These are phyloP conservation scores for Carposina sasakii DNA, from an alignment of 1,140 invertebrate species.

Conservation along the genomic window DNA sequence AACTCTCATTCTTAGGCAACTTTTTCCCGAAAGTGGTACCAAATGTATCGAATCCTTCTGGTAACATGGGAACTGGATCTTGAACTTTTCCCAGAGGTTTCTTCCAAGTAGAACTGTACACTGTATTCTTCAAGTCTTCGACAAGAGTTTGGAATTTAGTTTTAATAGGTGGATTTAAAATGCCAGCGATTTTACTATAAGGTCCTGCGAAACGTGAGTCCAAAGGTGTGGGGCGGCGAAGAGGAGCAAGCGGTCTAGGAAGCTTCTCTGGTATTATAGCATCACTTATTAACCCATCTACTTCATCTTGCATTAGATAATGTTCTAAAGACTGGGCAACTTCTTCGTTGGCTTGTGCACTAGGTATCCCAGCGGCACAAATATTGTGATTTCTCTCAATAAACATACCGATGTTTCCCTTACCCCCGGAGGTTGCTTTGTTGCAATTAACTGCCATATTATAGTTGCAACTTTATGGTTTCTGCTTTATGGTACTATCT, in stretches of 20 bases:
- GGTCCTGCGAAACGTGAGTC: conserved; percentile 22
- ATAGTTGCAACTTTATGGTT: too few species aligned
- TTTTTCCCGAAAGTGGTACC: conserved; percentile 48
- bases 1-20: conserved; percentile 21
- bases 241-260: conserved; percentile 24
- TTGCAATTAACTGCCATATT: too few species aligned
- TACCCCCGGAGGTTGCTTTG: conserved; percentile 14
- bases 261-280: conserved; percentile 33
- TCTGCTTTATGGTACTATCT: too few species aligned
- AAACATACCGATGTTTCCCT: conserved; percentile 27
- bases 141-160: conserved; percentile 54
- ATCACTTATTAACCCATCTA: conserved; percentile 44
- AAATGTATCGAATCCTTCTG: conserved; percentile 40
- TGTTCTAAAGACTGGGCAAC: conserved; percentile 31
- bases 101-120: conserved; percentile 58
- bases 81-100: conserved; percentile 41
- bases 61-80: conserved; percentile 49
- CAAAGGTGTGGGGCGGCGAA: conserved; percentile 13
- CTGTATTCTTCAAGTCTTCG: conserved; percentile 54
- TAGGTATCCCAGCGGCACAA: conserved; percentile 36
- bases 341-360: conserved; percentile 19
- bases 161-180: conserved; percentile 36
- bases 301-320: conserved; percentile 48
- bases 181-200: conserved; percentile 9
- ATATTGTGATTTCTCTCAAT: conserved; percentile 22